These are phyloP conservation scores for Homarus americanus DNA, from an alignment of 1,140 invertebrate genomes.

Conservation along the genomic window DNA sequence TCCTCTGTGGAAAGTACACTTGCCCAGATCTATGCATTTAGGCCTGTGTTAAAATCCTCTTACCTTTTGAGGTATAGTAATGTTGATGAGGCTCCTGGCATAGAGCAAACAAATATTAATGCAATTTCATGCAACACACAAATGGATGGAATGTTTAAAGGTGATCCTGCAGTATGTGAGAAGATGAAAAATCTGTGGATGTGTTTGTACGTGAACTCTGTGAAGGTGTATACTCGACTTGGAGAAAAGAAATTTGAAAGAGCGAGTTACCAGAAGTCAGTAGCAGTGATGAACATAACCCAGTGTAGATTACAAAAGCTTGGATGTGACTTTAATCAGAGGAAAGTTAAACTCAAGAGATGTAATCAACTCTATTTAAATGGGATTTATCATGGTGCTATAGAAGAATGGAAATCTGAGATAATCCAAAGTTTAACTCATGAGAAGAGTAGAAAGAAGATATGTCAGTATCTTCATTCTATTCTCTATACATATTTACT, in stretches of 20 bases:
- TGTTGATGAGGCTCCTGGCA: background rate
- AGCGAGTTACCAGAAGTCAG: constrained; percentile 32
- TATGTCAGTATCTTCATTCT: constrained; percentile 37
- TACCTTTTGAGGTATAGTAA: background rate
- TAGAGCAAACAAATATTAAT: constrained; percentile 23
- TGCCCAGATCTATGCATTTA: constrained; percentile 19
- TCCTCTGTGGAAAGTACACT: constrained; percentile 34
- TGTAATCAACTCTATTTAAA: constrained; percentile 27
- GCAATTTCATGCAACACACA: background rate
- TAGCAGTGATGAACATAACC: constrained; percentile 27
- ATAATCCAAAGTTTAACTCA: background rate
- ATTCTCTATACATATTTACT: constrained; percentile 48
- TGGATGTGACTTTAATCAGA: background rate
- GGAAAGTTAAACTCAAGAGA: background rate
- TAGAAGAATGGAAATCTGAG: constrained; percentile 40
- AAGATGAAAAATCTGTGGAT: constrained; percentile 44
- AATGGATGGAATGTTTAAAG: background rate
- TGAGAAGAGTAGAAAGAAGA: background rate
- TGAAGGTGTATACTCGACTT: constrained; percentile 29
- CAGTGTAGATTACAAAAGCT: constrained; percentile 26
- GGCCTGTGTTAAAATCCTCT: background rate
- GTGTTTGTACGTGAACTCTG: constrained; percentile 31
- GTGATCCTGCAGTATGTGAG: background rate
- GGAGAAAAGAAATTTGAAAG: constrained; percentile 20
- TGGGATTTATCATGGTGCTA: constrained; percentile 31